phyloP scores from a whole-genome alignment of 2,888 invertebrate species.

The Caenorhabditis panamensis region DNA sequence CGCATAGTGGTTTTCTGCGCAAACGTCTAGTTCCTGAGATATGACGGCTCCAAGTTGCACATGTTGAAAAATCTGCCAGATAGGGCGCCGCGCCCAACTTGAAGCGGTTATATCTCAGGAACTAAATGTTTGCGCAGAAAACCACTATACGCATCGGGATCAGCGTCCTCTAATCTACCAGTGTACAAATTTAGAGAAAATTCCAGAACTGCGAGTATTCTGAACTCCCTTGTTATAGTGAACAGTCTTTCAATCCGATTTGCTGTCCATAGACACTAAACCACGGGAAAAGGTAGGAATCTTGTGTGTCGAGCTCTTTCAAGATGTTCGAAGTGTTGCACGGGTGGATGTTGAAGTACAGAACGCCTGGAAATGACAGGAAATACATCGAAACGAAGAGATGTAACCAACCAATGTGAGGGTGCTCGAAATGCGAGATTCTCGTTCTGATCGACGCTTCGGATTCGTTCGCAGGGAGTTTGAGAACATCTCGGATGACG shows the following conservation, averaged over 20 bases:
- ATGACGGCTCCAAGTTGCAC: too few relatives aligned
- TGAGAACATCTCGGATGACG: constrained; percentile 38
- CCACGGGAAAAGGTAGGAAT: constrained; percentile 55
- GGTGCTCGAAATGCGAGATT: constrained; percentile 53
- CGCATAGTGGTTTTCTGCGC: too few relatives aligned
- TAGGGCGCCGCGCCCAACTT: too few relatives aligned
- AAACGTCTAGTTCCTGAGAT: too few relatives aligned
- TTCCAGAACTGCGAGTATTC: too few relatives aligned
- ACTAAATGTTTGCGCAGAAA: too few relatives aligned
- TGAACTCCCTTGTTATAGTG: too few relatives aligned
- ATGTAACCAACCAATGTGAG: constrained; percentile 27
- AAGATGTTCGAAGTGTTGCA: constrained; percentile 73
- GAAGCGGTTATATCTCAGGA: too few relatives aligned
- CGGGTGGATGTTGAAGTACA: constrained; percentile 78
- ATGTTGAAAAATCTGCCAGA: too few relatives aligned
- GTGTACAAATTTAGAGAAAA: too few relatives aligned
- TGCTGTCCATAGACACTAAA: constrained; percentile 68
- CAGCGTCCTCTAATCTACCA: too few relatives aligned
- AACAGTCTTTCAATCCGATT: constrained; percentile 52
- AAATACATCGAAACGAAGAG: not conserved
- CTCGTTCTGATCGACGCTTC: constrained; percentile 17
- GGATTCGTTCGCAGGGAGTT: constrained; percentile 23
- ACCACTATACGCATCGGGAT: too few relatives aligned
- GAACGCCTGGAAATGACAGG: constrained; percentile 66
- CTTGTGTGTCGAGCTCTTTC: constrained; percentile 62